Base-by-base conservation (phyloP, 2,797 vertebrate genomes). In the Peromyscus nudipes region DNA sequence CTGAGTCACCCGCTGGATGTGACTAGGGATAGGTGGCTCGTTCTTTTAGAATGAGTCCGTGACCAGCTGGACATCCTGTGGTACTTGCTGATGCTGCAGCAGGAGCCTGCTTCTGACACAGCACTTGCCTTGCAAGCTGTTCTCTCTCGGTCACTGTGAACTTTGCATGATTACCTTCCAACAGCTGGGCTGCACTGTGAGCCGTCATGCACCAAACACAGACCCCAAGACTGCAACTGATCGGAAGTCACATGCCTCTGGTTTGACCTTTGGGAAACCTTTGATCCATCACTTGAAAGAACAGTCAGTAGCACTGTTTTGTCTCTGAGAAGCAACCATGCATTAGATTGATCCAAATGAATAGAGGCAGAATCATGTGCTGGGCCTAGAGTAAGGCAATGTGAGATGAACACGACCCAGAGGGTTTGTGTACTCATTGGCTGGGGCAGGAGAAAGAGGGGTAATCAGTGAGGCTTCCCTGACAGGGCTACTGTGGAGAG, bases 261-360 rank as follows among this genome's bases (percentile, higher is more conserved):
- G 84, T 92, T 52, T 89, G 49, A 84, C 77, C n/a, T 85, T 94
- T 89, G 46, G 49, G 91, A 69, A 86, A 89, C 27, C 65, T 88
- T 95, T 84, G 84, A 88, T n/a, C 31, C n/a, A 67, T 76, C 49
- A 75, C 93, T 91, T 83, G 82, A 62, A 79, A 83, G 49, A 14
- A 67, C 64, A 34, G 19, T 27, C 84, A 92, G 21, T 31, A 37
- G n/a, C 46, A 31, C 27, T 60, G 4, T 94, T 81, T 91, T 9
- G n/a, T 37, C 67, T 95, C 49, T 55, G 79, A 92, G 37, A 96
- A 76, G 16, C 62, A 79, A 37, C 37, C 86, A 31, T 77, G 29
- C 29, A 29, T 89, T 95, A 77, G 93, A 71, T 10, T 3, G 67
- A 95, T 52, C 49, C 62, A 65, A 69, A 82, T 79, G 62, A 93